Evolutionary conservation across 2,113 vertebrate species (phyloP), one percentile per base, ranked within the genome.

Genomic region (Bagarius yarrelli): DNA sequence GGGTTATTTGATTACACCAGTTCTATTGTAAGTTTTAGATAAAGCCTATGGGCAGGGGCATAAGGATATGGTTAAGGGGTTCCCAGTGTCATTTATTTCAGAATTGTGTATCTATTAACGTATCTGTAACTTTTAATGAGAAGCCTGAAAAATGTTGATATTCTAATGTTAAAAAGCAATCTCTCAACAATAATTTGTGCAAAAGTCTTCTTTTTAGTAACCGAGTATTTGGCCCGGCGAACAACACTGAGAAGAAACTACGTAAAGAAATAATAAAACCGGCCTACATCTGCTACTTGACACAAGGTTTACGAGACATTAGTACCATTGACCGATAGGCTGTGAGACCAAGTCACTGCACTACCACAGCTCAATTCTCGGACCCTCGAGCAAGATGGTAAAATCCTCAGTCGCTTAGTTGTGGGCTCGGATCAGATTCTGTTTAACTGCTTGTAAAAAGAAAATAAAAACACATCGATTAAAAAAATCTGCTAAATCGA

Each of bases 241-340:
- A 5, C 60, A 63, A 63, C 6, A 9, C 2, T 32, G 6, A 63
- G 16, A 61, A 2, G 23, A 14, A 63, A 5, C 18, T 40, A 23
- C 13, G 12, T 47, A 8, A 6, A 25, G 40, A 30, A 71, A 52
- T 71, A 53, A 53, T 71, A 71, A 53, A 71, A 71, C 19, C 19
- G n/a, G 19, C 5, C 44, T 8, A 64, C 60, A 78, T 66, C 60
- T 78, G 76, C 19, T n/a, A 55, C 44, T n/a, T 78, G 76, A 78
- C 55, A 60, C 5, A 14, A 23, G 61, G 61, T 78, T 78, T 78
- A 78, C 47, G 23, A 53, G 76, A 66, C 76, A 73, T 55, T 23
- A 14, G 25, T 73, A 73, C 30, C 19, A 36, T 16, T 55, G 47
- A 53, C 60, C 47, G 21, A 18, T 34, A 78, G 60, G 61, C 50